These are phyloP conservation scores for Acyrthosiphon pisum DNA, from an alignment of 1,140 invertebrate species.

Conservation along the genomic window DNA sequence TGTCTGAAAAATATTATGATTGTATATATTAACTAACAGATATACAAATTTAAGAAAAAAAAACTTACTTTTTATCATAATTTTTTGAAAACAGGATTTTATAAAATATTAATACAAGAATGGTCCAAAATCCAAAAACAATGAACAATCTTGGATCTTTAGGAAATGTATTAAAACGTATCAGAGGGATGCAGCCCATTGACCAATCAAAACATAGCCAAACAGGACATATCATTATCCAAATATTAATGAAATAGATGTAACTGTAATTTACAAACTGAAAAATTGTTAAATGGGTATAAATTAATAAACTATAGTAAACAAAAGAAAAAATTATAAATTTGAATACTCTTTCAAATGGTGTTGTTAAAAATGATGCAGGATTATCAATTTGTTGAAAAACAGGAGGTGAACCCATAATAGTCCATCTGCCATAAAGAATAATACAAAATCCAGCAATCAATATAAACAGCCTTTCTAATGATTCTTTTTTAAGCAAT, in stretches of 20 bases:
- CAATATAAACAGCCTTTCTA: slow-evolving; percentile 63
- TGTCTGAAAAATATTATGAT: slow-evolving; percentile 64
- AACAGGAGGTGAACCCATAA: slow-evolving; percentile 82
- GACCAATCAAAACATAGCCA: slow-evolving; percentile 94
- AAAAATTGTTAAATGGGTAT: not conserved
- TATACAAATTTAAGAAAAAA: not conserved
- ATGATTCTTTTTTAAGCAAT: slow-evolving; percentile 54
- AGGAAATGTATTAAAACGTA: slow-evolving; percentile 64
- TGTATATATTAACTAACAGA: not conserved
- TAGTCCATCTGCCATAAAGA: slow-evolving; percentile 70
- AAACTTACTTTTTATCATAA: not conserved
- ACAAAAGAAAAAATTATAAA: not conserved
- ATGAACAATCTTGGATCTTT: slow-evolving; percentile 72
- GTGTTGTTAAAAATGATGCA: slow-evolving; percentile 76
- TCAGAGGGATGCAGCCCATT: slow-evolving; percentile 84
- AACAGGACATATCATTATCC: slow-evolving; percentile 81
- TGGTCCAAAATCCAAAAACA: slow-evolving; percentile 71
- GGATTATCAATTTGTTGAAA: slow-evolving; percentile 91
- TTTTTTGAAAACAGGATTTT: slow-evolving; percentile 18
- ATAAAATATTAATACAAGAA: slow-evolving; percentile 62
- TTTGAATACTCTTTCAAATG: slow-evolving; percentile 70
- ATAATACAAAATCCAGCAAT: slow-evolving; percentile 65
- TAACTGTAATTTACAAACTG: slow-evolving; percentile 83
- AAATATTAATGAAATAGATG: slow-evolving; percentile 80
- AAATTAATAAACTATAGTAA: not conserved